Evolutionary conservation across 2,797 vertebrate genomes (phyloP).

Genomic region (Sparus aurata): DNA sequence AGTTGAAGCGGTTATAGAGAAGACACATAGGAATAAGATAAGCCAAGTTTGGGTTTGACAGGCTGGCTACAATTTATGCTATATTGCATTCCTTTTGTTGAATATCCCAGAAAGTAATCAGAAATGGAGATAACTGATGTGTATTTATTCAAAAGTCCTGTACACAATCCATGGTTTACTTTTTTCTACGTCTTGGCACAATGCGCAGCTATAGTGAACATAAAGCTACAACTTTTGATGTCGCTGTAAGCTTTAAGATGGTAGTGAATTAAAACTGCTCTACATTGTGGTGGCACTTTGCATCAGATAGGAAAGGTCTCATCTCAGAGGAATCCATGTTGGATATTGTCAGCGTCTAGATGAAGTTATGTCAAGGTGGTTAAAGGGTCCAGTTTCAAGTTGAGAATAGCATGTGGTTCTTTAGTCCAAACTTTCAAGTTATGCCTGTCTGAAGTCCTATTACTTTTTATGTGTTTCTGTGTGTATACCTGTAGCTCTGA

Average conservation of each 20-base stretch:
- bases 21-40: too few species aligned
- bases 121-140: not conserved
- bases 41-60: too few species aligned
- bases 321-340: not conserved
- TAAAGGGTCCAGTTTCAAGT: not conserved
- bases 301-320: not conserved
- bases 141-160: not conserved
- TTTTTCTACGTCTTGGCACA: not conserved
- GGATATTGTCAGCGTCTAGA: not conserved
- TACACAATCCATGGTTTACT: not conserved
- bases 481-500: conserved; percentile 27
- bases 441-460: not conserved
- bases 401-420: not conserved
- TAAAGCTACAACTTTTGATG: not conserved
- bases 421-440: conserved; percentile 19
- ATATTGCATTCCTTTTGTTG: too few species aligned
- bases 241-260: not conserved
- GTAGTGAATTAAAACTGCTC: not conserved
- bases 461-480: conserved; percentile 6
- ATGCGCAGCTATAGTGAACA: not conserved
- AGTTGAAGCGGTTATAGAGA: too few species aligned
- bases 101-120: not conserved
- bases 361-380: not conserved
- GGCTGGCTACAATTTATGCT: too few species aligned
- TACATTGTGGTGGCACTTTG: not conserved